These are phyloP conservation scores for Drosophila kikkawai DNA, from an alignment of 1,140 invertebrate species.

Conservation along the genomic window DNA sequence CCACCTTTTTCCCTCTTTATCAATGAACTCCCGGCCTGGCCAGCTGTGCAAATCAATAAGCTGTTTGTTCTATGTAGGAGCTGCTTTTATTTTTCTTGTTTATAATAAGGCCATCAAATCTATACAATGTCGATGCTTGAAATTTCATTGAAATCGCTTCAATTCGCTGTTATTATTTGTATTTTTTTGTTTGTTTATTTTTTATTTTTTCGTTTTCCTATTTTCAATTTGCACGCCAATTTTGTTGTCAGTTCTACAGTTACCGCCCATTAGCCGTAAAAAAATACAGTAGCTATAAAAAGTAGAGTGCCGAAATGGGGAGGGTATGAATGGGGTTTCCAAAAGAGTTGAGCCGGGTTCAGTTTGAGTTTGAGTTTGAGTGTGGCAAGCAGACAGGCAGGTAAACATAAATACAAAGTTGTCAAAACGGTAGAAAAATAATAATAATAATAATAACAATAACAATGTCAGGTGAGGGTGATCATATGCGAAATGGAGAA, in stretches of 20 bases:
- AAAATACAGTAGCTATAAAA: conserved; percentile 76
- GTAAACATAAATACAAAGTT: conserved; percentile 39
- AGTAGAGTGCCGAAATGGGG: conserved; percentile 17
- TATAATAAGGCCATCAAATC: conserved; percentile 42
- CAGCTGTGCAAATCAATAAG: conserved; percentile 67
- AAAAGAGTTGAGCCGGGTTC: conserved; percentile 13
- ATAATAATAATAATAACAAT: conserved; percentile 24
- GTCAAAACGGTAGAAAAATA: conserved; percentile 24
- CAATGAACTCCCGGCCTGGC: conserved; percentile 2
- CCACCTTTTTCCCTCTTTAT: conserved; percentile 3
- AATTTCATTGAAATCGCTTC: conserved; percentile 52
- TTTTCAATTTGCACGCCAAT: conserved; percentile 75
- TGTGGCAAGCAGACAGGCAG: conserved; percentile 22
- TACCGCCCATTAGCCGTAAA: conserved; percentile 72
- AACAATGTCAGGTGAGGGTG: conserved; percentile 15
- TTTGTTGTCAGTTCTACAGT: conserved; percentile 68
- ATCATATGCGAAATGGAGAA: conserved; percentile 2
- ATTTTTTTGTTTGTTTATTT: neutral
- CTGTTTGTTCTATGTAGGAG: conserved; percentile 9
- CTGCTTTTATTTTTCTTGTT: conserved; percentile 15
- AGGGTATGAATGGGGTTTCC: conserved; percentile 11
- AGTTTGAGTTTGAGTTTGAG: conserved; percentile 5
- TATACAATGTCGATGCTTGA: conserved; percentile 48
- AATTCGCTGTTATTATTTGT: conserved; percentile 18
- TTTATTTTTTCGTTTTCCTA: conserved; percentile 21